phyloP scores from a whole-genome alignment of 2,113 vertebrate genomes.

The Astur gentilis region DNA sequence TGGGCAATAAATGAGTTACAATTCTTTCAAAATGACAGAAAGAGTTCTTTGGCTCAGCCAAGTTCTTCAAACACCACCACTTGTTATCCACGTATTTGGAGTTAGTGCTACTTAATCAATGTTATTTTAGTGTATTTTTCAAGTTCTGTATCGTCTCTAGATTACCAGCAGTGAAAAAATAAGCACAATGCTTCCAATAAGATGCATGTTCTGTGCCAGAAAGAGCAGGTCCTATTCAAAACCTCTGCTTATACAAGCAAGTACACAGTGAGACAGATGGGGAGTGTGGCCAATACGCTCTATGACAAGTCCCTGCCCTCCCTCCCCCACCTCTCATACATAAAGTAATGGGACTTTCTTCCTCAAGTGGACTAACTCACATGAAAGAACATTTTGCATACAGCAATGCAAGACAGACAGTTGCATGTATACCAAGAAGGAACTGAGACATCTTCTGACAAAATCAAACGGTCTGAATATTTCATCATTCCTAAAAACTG shows the following conservation, averaged over 20 bases:
- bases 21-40: not conserved
- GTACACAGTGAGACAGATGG: not conserved
- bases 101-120: not conserved
- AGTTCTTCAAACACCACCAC: not conserved
- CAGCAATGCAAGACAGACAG: not conserved
- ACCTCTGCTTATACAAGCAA: not conserved
- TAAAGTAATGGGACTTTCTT: not conserved
- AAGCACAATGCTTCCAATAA: not conserved
- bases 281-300: accelerated
- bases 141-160: not conserved
- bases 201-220: not conserved
- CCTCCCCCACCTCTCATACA: not conserved
- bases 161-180: not conserved
- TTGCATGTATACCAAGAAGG: not conserved
- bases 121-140: not conserved
- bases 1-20: not conserved
- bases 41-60: not conserved
- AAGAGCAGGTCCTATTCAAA: not conserved
- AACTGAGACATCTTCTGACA: not conserved
- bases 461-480: not conserved
- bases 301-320: not conserved
- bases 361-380: not conserved
- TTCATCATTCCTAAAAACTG: not conserved
- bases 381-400: not conserved
- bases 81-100: not conserved